Conservation (phyloP, 2,113 vertebrate species). For the Vombatus ursinus region DNA sequence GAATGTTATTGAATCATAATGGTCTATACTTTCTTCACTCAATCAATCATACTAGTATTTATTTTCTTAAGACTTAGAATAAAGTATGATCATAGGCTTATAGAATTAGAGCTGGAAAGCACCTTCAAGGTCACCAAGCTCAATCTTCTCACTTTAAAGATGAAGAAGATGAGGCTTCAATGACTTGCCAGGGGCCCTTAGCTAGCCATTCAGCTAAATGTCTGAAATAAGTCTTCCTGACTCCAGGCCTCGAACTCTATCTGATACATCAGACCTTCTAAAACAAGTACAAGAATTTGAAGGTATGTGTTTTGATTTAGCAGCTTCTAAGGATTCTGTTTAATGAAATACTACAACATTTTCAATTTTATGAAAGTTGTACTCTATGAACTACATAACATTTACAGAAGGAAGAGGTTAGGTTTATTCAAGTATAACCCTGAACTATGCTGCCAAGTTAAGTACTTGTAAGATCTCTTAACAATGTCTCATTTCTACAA, state of each 20-base stretch:
- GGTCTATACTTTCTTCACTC: conserved; percentile 34
- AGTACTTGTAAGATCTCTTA: background rate
- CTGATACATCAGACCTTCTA: background rate
- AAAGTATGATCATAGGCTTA: background rate
- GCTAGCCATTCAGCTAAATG: background rate
- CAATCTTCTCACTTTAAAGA: background rate
- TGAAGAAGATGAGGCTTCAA: background rate
- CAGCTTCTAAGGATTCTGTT: conserved; percentile 7
- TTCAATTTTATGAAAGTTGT: conserved; percentile 46
- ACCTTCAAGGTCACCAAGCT: background rate
- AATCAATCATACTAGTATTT: conserved; percentile 39
- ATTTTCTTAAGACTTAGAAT: background rate
- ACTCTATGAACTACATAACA: conserved; percentile 40
- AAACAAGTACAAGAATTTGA: conserved; percentile 53
- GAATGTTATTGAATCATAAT: conserved; percentile 50
- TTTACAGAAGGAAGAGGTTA: conserved; percentile 37
- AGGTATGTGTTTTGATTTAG: background rate
- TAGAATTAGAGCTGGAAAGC: background rate
- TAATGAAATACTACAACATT: conserved; percentile 38
- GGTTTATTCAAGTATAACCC: conserved; percentile 37
- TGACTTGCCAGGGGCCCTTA: background rate
- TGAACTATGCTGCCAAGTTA: conserved; percentile 36
- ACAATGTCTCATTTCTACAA: conserved; percentile 59
- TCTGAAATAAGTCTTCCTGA: background rate
- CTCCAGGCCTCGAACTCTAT: background rate